Evolutionary conservation across 1,140 invertebrate genomes (phyloP).

Genomic region (Amyelois transitella): DNA sequence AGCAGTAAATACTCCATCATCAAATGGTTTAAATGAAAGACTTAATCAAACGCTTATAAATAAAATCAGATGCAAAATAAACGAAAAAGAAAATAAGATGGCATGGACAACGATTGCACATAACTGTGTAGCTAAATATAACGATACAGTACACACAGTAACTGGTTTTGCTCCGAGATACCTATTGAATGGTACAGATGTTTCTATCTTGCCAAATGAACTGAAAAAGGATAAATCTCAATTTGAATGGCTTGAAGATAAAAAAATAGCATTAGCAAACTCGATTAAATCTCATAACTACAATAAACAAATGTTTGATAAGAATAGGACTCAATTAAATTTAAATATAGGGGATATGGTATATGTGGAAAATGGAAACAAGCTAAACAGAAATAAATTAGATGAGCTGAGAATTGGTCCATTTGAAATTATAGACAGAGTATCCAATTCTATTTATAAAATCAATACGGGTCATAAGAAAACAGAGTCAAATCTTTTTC

Average conservation of each 20-base stretch:
- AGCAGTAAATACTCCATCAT: no score
- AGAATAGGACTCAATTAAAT: conserved; percentile 8
- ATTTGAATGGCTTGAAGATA: conserved; percentile 10
- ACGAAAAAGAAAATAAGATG: no score
- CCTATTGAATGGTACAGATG: conserved; percentile 36
- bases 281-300: conserved; percentile 12
- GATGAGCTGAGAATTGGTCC: no score
- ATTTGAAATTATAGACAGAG: no score
- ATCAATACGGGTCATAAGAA: no score
- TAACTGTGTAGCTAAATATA: conserved; percentile 23
- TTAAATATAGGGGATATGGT: conserved; percentile 10
- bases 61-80: no score
- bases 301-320: conserved; percentile 14
- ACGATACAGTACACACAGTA: conserved; percentile 35
- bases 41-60: no score
- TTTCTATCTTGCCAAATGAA: conserved; percentile 30
- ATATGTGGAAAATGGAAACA: no score
- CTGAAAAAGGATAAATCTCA: conserved; percentile 16
- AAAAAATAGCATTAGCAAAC: conserved; percentile 12
- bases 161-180: conserved; percentile 45
- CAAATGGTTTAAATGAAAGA: no score
- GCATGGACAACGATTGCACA: no score
- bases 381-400: conserved; percentile 15
- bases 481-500: no score
- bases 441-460: no score